Conservation (phyloP, 2,797 vertebrate genomes). For the Paratrypauchen microcephalus region DNA sequence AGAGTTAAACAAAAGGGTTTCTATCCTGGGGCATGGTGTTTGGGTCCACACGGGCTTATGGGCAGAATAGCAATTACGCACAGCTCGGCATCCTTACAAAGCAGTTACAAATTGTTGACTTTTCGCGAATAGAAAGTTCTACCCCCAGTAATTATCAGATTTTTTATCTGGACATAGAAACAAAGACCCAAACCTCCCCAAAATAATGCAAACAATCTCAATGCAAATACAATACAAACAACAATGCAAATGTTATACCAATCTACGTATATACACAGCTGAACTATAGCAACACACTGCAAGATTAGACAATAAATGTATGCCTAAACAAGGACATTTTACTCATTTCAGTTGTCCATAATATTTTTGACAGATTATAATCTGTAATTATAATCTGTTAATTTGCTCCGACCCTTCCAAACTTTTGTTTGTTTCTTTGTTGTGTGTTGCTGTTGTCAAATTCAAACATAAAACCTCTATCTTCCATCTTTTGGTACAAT, state of each 20-base stretch:
- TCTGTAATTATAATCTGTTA: not conserved
- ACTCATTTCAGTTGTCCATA: not conserved
- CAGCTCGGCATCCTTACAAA: constrained; percentile 22
- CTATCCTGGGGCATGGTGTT: constrained; percentile 54
- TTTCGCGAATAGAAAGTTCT: not conserved
- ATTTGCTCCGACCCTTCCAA: not conserved
- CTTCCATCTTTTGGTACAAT: not conserved
- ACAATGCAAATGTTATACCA: too few relatives aligned
- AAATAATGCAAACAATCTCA: not conserved
- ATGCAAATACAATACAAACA: too few relatives aligned
- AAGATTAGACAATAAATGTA: not conserved
- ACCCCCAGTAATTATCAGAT: not conserved
- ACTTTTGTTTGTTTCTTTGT: not conserved
- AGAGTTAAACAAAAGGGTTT: constrained; percentile 62
- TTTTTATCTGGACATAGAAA: not conserved
- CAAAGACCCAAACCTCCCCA: not conserved
- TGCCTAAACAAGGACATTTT: not conserved
- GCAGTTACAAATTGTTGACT: constrained; percentile 1
- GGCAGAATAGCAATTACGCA: constrained; percentile 69
- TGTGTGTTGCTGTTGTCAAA: not conserved
- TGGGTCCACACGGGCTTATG: constrained; percentile 43
- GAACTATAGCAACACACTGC: too few relatives aligned
- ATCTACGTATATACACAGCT: not conserved
- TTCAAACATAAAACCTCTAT: not conserved
- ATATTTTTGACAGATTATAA: not conserved